Conservation (phyloP, 2,113 vertebrate species). For the Vombatus ursinus region DNA sequence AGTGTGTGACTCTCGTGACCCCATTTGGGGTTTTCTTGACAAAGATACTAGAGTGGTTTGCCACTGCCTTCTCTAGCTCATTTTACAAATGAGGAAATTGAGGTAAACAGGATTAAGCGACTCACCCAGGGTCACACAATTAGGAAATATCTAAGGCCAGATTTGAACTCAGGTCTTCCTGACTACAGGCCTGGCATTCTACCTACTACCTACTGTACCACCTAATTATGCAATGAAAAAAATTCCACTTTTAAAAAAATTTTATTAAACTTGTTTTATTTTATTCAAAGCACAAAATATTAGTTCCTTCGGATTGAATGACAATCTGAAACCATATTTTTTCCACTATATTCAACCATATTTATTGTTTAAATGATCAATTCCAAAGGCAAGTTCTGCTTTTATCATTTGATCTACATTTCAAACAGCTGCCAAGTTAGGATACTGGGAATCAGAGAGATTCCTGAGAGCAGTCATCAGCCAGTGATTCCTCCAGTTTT, state of each 20-base stretch:
- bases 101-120: not conserved
- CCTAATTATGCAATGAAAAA: too few relatives aligned
- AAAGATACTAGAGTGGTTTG: not conserved
- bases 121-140: not conserved
- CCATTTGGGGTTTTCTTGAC: not conserved
- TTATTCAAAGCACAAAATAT: not conserved
- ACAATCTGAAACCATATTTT: not conserved
- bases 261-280: not conserved
- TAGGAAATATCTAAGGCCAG: not conserved
- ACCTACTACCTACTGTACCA: too few relatives aligned
- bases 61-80: not conserved
- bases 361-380: not conserved
- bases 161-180: not conserved
- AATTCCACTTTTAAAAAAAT: not conserved
- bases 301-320: not conserved
- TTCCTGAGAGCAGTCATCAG: conserved; percentile 46
- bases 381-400: conserved; percentile 3
- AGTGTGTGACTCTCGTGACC: not conserved
- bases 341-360: not conserved
- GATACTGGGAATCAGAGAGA: not conserved
- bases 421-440: conserved; percentile 46
- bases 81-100: not conserved
- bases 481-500: conserved; percentile 30
- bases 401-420: conserved; percentile 27
- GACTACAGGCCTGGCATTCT: too few relatives aligned